phyloP scores from a whole-genome alignment of 1,140 invertebrate species.

The Platorchestia sp. region DNA sequence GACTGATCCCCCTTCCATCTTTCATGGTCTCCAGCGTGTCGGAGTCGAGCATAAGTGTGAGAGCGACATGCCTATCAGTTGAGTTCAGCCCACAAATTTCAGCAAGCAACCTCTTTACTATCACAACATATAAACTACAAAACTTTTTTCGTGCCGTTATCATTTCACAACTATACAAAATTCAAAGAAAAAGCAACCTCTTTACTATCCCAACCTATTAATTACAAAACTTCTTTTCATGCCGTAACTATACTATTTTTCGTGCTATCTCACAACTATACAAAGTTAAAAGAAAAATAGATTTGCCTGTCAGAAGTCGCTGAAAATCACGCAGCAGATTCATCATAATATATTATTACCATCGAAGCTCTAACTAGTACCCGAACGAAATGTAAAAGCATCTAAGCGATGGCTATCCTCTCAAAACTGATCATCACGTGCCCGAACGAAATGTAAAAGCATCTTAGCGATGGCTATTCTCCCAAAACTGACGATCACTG shows the following conservation, averaged over 20 bases:
- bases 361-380: not conserved
- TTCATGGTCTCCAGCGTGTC: not conserved
- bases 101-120: not conserved
- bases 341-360: not conserved
- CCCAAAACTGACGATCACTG: not conserved
- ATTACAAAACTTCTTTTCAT: no score
- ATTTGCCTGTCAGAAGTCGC: not conserved
- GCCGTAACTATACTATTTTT: no score
- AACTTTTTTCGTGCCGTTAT: not conserved
- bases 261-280: no score
- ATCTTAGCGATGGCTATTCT: not conserved
- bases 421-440: not conserved
- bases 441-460: not conserved
- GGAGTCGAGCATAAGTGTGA: not conserved
- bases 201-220: no score
- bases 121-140: not conserved
- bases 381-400: not conserved
- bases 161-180: not conserved
- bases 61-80: not conserved
- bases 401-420: not conserved
- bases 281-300: not conserved
- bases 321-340: not conserved
- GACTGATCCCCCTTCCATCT: not conserved
- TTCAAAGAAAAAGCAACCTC: not conserved
- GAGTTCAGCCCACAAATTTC: not conserved